A percentile compares a stretch with the other conserved stretches of the same genome.
Conservation (phyloP, 2,888 invertebrate species). For the Leptinotarsa haldemani region DNA sequence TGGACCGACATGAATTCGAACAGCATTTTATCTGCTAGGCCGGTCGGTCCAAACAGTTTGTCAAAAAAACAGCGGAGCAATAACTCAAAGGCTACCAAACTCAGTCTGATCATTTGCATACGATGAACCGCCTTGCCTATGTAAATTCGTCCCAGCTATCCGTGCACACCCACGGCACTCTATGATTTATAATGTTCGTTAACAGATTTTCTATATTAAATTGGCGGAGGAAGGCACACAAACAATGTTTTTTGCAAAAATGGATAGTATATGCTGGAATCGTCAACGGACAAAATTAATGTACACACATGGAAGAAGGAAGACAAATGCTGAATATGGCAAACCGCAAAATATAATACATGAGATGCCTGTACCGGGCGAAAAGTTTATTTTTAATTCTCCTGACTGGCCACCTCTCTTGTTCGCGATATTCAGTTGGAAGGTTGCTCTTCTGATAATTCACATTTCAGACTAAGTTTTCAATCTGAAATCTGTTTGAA, state of each 20-base stretch:
- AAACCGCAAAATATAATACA: background rate
- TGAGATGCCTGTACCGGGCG: background rate
- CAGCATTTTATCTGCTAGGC: background rate
- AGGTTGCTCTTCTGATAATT: too few species aligned
- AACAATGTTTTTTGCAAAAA: slow-evolving; percentile 19
- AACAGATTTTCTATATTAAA: slow-evolving; percentile 45
- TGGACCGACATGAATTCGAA: background rate
- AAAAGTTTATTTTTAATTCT: background rate
- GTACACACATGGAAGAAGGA: background rate
- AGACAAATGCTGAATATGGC: background rate
- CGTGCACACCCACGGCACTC: slow-evolving; percentile 47
- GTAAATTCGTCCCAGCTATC: slow-evolving; percentile 45
- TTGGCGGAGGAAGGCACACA: slow-evolving; percentile 20
- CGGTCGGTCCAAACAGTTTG: background rate
- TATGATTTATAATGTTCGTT: slow-evolving; percentile 54
- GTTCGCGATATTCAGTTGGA: too few species aligned
- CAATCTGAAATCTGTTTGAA: too few species aligned
- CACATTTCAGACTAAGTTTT: too few species aligned
- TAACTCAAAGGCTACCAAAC: slow-evolving; percentile 37
- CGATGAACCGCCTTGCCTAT: slow-evolving; percentile 46
- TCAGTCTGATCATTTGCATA: slow-evolving; percentile 46
- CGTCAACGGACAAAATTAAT: background rate
- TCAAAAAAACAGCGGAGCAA: slow-evolving; percentile 19
- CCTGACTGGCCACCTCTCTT: too few species aligned
- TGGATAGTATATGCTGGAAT: background rate